Evolutionary conservation across 1,140 invertebrate genomes (phyloP), one percentile per base, ranked within the genome.

Genomic region (Tetramorium alpestre): DNA sequence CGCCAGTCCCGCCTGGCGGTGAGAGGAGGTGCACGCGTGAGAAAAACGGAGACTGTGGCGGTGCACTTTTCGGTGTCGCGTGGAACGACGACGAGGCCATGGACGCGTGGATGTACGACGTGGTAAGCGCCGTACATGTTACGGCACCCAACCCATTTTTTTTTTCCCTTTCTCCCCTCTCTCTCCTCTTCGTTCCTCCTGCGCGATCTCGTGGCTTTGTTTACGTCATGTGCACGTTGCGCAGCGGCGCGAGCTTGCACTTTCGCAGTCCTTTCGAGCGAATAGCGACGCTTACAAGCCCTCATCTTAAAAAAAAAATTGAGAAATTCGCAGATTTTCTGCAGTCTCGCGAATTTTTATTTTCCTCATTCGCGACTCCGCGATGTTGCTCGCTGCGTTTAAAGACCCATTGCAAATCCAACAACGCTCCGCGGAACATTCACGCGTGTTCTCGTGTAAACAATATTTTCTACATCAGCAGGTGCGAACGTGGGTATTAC

Each of bases 41-140:
- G 64, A 58, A 3, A 33, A 82, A 25, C 78, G 78, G 67, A 60
- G 49, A n/a, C 44, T 7, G 22, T 1, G 33, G 33, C 33, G 5
- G 3, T 62, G 51, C 11, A 22, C 65, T 33, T 25, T 62, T 60
- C 33, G 65, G 65, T 51, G 28, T 33, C 69, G 56, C 65, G 78
- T 44, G 62, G 65, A 38, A 73, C 67, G 62, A 60, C 25, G 54
- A 69, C 60, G 38, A 69, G 69, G 87, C 91, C 89, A 95, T 95
- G 95, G 95, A 95, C 76, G 88, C 94, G 75, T 95, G 95, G 95
- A 95, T 95, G 93, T 95, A 95, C 91, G 94, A 94, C 76, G 93
- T 94, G 94, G 94, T 94, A 94, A 72, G 93, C 92, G 81, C n/a
- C 28, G 33, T 58, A 11, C 22, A 13, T n/a, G 33, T 47, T 54